Base-by-base conservation (phyloP, 1,140 invertebrate genomes). In the Hyles euphorbiae region DNA sequence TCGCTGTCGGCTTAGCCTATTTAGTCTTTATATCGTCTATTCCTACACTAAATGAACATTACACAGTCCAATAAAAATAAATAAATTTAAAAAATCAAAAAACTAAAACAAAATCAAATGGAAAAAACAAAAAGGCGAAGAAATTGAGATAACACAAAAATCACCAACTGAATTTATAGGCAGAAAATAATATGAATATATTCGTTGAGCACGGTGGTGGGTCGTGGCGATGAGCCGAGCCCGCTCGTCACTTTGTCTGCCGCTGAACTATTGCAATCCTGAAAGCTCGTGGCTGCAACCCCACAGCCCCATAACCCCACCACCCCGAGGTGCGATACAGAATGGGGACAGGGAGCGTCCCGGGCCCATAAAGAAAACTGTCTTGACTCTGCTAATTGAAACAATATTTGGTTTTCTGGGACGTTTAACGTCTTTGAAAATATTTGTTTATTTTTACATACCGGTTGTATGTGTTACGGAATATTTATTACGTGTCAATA, bases 261-360 rank as follows among this genome's bases (percentile, higher is more conserved):
- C 69, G 60, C 52, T 64, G 56, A 64, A 74, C 65, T 74, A 68
- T 78, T 80, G 66, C 65, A 55, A 54, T 71, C 67, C 73, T 71
- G 70, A 72, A 68, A 40, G 36, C 36, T 40, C 36, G 36, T 8
- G 63, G 70, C 36, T 40, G 36, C 63, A 61, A 8, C 44, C 49
- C 59, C 56, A 63, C 61, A 50, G 62, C 12, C 65, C 61, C 64
- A 56, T 72, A 72, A 81, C 76, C 76, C 80, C 78, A 85, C 81
- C 76, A 81, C 79, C 76, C 72, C 65, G 51, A 75, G 72, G 70
- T 78, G 77, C 73, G 67, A 58, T 58, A 63, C 64, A 66, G 61
- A 87, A 83, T 79, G 81, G 81, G 82, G 81, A 78, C 84, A 87
- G 76, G 81, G 82, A 74, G 82, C 76, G 81, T 78, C 81, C 75